Percentiles rank a stretch among this genome's conserved stretches.
phyloP scores from a whole-genome alignment of 2,797 vertebrate species.

The Lacerta bilineata region DNA sequence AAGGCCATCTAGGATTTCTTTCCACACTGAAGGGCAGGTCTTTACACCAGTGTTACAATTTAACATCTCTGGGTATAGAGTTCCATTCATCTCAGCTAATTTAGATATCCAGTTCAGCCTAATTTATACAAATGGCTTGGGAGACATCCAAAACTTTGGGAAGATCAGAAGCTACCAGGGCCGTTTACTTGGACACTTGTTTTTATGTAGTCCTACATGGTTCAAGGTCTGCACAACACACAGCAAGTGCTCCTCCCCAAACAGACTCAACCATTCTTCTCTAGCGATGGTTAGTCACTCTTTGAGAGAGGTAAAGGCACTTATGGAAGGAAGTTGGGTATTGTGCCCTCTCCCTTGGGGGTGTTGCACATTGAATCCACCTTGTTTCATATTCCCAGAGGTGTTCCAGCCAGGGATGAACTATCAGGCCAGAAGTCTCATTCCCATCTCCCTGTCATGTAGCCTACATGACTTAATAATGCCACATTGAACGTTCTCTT shows the following conservation, averaged over 20 bases:
- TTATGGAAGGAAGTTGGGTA: no score
- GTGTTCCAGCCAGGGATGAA: no score
- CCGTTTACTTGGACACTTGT: background rate
- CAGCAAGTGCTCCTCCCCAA: background rate
- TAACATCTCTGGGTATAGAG: conserved; percentile 33
- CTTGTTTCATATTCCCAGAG: no score
- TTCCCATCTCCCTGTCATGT: no score
- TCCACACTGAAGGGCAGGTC: conserved; percentile 39
- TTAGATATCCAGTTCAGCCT: conserved; percentile 41
- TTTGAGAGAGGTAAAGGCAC: background rate
- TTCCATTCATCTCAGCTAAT: conserved; percentile 39
- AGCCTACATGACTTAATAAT: no score
- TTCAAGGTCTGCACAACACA: background rate
- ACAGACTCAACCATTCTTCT: background rate
- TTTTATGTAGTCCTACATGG: background rate
- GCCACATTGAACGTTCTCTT: no score
- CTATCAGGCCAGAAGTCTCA: no score
- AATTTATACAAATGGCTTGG: conserved; percentile 39
- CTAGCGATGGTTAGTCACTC: background rate
- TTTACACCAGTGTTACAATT: conserved; percentile 24
- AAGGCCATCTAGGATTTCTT: conserved; percentile 55
- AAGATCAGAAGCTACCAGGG: background rate
- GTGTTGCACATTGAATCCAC: no score
- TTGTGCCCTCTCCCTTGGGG: no score
- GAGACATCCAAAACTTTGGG: background rate